These are phyloP conservation scores for Drosophila eohydei DNA, from an alignment of 2,888 invertebrate genomes.

Conservation along the genomic window DNA sequence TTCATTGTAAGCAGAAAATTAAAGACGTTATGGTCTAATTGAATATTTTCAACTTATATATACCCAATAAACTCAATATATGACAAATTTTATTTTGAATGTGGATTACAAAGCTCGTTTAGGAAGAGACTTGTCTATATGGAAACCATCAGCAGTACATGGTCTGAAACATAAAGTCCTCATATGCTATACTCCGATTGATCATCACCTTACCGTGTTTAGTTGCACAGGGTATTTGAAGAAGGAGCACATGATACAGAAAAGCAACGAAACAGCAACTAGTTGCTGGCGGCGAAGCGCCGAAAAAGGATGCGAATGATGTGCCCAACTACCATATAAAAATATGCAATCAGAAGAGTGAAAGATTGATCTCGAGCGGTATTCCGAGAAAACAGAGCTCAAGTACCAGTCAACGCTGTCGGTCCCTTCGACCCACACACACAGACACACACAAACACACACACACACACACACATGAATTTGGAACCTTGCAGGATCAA, in stretches of 20 bases:
- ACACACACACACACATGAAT: constrained; percentile 19
- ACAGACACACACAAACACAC: constrained; percentile 14
- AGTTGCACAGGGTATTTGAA: constrained; percentile 20
- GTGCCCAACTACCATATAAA: constrained; percentile 78
- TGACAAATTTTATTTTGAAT: not conserved
- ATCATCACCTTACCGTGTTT: not conserved
- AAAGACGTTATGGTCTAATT: constrained; percentile 30
- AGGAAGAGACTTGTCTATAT: not conserved
- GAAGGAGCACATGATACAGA: constrained; percentile 31
- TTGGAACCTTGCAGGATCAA: constrained; percentile 41
- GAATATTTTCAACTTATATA: not conserved
- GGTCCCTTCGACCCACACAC: constrained; percentile 42
- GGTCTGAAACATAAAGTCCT: not conserved
- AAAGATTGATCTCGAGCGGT: constrained; percentile 83
- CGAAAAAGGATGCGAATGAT: constrained; percentile 77
- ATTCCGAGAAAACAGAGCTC: constrained; percentile 78
- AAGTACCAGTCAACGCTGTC: constrained; percentile 35
- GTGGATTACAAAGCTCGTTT: not conserved
- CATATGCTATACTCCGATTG: not conserved
- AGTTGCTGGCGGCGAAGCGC: constrained; percentile 46
- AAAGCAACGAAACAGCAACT: constrained; percentile 39
- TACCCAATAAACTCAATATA: not conserved
- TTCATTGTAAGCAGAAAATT: constrained; percentile 70
- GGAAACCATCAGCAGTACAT: not conserved
- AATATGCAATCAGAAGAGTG: constrained; percentile 82